A percentile compares a stretch with the other conserved stretches of the same genome.
These are phyloP conservation scores for Drosophila lacteicornis DNA, from an alignment of 1,140 invertebrate species.

Conservation along the genomic window DNA sequence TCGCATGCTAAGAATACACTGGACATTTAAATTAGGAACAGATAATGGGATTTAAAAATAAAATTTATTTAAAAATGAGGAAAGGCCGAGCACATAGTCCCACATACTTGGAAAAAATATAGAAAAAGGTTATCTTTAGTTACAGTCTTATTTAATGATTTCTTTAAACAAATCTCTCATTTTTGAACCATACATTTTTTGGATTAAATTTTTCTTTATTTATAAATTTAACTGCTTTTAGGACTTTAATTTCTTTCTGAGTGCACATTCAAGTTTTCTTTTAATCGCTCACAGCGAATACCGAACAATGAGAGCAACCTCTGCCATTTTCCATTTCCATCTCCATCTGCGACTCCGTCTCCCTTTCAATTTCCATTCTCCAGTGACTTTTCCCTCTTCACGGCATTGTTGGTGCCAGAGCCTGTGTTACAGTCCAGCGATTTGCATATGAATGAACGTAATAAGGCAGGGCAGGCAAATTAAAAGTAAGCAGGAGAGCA, in stretches of 20 bases:
- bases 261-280: slow-evolving; percentile 55
- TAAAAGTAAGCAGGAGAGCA: slow-evolving; percentile 67
- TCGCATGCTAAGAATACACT: slow-evolving; percentile 51
- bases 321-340: slow-evolving; percentile 49
- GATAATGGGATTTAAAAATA: neutral
- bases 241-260: neutral
- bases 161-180: too few relatives aligned
- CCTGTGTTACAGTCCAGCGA: slow-evolving; percentile 73
- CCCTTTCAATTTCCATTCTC: slow-evolving; percentile 26
- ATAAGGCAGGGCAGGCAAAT: slow-evolving; percentile 75
- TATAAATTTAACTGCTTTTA: neutral
- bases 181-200: too few relatives aligned
- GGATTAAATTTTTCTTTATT: neutral
- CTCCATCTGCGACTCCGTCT: slow-evolving; percentile 18
- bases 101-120: too few relatives aligned
- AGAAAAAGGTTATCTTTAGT: too few relatives aligned
- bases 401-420: slow-evolving; percentile 41
- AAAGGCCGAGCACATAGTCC: neutral
- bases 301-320: slow-evolving; percentile 33
- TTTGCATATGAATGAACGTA: slow-evolving; percentile 82
- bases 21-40: neutral
- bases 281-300: slow-evolving; percentile 76
- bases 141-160: too few relatives aligned
- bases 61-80: too few relatives aligned
- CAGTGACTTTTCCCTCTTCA: slow-evolving; percentile 56